These are phyloP conservation scores for Harmothoe impar DNA, from an alignment of 2,888 invertebrate genomes.

Conservation along the genomic window DNA sequence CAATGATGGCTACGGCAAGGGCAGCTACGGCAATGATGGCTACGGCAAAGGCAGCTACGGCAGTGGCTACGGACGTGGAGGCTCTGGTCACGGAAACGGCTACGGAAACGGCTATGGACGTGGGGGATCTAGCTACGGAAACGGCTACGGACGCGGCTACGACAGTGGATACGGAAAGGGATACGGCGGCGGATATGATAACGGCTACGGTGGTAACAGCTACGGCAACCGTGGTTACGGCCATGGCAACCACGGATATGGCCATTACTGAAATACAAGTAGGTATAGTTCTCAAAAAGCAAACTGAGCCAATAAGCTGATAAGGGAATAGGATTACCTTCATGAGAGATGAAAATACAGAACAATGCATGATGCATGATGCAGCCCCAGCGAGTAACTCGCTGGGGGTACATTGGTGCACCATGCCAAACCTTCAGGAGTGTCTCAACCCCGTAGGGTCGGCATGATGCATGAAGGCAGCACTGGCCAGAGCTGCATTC, in stretches of 20 bases:
- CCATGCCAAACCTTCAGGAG: too few relatives aligned
- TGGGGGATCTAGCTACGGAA: background rate
- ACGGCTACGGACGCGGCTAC: background rate
- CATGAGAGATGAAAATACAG: too few relatives aligned
- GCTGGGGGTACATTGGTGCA: too few relatives aligned
- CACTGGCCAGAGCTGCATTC: too few relatives aligned
- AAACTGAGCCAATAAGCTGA: too few relatives aligned
- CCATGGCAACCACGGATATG: background rate
- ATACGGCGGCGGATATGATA: background rate
- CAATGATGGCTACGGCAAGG: background rate
- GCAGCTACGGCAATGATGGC: background rate
- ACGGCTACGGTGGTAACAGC: background rate
- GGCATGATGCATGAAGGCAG: too few relatives aligned
- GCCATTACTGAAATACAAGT: background rate
- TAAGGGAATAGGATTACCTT: too few relatives aligned
- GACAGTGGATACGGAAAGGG: background rate
- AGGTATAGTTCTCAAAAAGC: too few relatives aligned
- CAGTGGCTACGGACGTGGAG: background rate
- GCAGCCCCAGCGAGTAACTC: too few relatives aligned
- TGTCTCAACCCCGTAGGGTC: too few relatives aligned
- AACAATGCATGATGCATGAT: too few relatives aligned
- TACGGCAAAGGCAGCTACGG: background rate
- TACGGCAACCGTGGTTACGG: background rate
- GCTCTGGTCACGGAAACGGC: background rate
- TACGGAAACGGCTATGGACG: background rate